A percentile compares a stretch with the other conserved stretches of the same genome.
phyloP scores from a whole-genome alignment of 2,888 invertebrate species.

The Hirtodrosophila trivittata region DNA sequence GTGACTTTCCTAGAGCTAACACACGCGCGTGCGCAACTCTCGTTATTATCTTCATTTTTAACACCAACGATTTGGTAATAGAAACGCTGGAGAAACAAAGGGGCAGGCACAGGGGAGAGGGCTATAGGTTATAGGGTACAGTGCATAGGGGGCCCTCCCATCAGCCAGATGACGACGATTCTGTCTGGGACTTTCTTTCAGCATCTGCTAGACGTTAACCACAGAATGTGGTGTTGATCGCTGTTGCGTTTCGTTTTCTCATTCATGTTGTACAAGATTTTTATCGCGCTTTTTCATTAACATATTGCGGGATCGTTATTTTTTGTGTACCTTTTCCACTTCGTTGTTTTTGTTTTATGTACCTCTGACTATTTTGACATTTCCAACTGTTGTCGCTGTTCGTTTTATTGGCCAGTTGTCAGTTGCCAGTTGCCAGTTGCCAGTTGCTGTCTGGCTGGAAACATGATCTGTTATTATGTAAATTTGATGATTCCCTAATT shows the following conservation, averaged over 20 bases:
- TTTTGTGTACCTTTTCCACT: constrained; percentile 25
- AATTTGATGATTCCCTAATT: constrained; percentile 76
- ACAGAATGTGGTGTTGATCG: constrained; percentile 70
- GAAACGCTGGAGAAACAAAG: too few species aligned
- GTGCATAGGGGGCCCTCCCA: constrained; percentile 42
- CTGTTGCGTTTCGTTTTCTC: constrained; percentile 67
- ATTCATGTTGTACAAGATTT: constrained; percentile 79
- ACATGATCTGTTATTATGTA: constrained; percentile 78
- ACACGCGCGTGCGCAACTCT: constrained; percentile 67
- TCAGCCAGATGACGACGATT: constrained; percentile 57
- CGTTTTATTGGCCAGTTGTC: constrained; percentile 40
- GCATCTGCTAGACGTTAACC: constrained; percentile 45
- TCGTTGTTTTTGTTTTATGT: constrained; percentile 44
- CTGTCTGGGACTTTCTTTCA: constrained; percentile 55
- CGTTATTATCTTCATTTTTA: constrained; percentile 80
- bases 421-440: neutral
- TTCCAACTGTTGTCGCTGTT: constrained; percentile 66
- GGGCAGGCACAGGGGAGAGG: constrained; percentile 1
- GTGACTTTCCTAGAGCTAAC: constrained; percentile 66
- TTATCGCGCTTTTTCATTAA: constrained; percentile 76
- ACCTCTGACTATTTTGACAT: constrained; percentile 53
- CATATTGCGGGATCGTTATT: constrained; percentile 63
- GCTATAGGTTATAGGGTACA: neutral
- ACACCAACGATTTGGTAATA: constrained; percentile 49
- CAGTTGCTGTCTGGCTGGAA: constrained; percentile 34